Conservation (phyloP, 2,113 vertebrate species). For the Epinephelus lanceolatus region DNA sequence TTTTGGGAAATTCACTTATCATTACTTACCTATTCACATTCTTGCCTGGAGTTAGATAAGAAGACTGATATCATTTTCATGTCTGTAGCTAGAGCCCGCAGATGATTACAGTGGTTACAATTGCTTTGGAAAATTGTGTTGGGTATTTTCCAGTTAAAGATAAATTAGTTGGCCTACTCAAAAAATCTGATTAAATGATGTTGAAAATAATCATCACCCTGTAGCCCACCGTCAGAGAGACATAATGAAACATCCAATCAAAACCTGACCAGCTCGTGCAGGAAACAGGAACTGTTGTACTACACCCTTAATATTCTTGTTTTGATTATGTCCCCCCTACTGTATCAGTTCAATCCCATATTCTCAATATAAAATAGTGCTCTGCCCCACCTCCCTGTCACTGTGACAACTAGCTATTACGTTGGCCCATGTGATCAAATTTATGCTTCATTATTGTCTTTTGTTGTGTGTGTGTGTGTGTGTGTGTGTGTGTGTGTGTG, state of each 20-base stretch:
- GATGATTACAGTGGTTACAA: too few relatives aligned
- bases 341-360: conserved; percentile 1
- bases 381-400: conserved; percentile 8
- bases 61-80: too few relatives aligned
- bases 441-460: conserved; percentile 31
- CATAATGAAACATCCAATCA: background rate
- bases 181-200: background rate
- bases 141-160: background rate
- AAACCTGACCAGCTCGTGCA: background rate
- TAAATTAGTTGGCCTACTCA: background rate
- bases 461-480: conserved; percentile 15
- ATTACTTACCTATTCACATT: too few relatives aligned
- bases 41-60: too few relatives aligned
- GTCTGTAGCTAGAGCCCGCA: too few relatives aligned
- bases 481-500: conserved; percentile 6
- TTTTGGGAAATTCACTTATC: too few relatives aligned
- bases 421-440: conserved; percentile 17
- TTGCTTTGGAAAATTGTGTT: background rate
- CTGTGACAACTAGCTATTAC: conserved; percentile 33
- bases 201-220: background rate
- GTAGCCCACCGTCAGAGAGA: background rate
- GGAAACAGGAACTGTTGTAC: background rate
- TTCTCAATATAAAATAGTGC: background rate
- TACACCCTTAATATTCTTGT: background rate
- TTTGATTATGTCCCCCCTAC: background rate